A percentile compares a stretch with the other conserved stretches of the same genome.
Conservation (phyloP, 2,888 invertebrate genomes). For the Heliconius ismenius region DNA sequence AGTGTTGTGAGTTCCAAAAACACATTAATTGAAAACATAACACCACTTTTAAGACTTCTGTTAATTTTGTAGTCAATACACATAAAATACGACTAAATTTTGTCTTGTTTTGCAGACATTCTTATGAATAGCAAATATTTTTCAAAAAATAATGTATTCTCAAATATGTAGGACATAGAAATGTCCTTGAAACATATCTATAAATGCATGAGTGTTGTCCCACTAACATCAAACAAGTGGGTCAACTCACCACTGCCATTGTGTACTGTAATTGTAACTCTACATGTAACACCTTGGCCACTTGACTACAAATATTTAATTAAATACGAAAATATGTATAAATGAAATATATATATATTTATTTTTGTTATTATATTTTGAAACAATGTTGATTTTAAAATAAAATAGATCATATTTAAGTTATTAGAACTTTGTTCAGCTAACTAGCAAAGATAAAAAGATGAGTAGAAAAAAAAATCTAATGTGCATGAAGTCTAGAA, state of each 20-base stretch:
- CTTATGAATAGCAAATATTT: not conserved
- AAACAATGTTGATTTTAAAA: not conserved
- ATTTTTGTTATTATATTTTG: not conserved
- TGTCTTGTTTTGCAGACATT: not conserved
- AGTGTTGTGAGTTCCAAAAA: not conserved
- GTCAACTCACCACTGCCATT: constrained; percentile 29
- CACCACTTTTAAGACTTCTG: not conserved
- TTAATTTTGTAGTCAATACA: not conserved
- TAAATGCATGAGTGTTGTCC: constrained; percentile 45
- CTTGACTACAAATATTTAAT: constrained; percentile 5
- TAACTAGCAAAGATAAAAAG: not conserved
- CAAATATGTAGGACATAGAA: constrained; percentile 53
- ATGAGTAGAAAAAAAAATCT: no score
- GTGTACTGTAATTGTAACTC: constrained; percentile 5
- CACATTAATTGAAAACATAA: not conserved
- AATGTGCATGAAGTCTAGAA: no score
- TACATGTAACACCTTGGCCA: constrained; percentile 15
- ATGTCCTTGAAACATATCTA: constrained; percentile 57
- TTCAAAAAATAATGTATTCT: not conserved
- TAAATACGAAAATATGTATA: not conserved
- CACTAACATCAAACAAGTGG: constrained; percentile 41
- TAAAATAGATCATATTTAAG: not conserved
- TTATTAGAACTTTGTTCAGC: not conserved
- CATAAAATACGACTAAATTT: not conserved
- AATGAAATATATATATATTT: not conserved